A percentile compares a stretch with the other conserved stretches of the same genome.
phyloP scores from a whole-genome alignment of 2,113 vertebrate genomes.

The Callaeas wilsoni region DNA sequence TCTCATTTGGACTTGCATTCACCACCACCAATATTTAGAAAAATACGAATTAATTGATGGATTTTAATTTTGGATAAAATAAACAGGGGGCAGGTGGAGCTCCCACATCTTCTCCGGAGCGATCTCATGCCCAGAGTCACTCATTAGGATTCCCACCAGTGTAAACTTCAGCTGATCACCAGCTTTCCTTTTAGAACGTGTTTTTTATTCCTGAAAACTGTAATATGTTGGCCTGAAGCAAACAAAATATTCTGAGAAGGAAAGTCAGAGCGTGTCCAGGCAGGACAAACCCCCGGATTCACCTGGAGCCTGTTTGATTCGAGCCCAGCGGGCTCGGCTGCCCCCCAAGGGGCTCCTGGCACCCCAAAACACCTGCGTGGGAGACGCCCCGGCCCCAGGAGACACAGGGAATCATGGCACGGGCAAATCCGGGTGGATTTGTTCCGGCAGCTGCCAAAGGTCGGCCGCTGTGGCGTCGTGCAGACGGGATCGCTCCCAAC shows the following conservation, averaged over 20 bases:
- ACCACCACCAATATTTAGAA: too few relatives aligned
- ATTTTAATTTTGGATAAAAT: neutral
- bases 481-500: neutral
- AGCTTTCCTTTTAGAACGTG: fast-evolving
- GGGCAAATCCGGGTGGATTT: neutral
- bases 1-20: neutral
- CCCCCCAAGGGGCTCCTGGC: neutral
- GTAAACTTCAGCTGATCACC: neutral
- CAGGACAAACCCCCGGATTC: fast-evolving
- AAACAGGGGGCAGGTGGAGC: neutral
- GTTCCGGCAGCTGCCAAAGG: neutral
- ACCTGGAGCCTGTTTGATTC: fast-evolving
- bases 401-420: fast-evolving
- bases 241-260: neutral
- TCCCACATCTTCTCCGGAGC: neutral
- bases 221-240: fast-evolving
- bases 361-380: fast-evolving
- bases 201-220: neutral
- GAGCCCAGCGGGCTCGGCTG: neutral
- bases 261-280: fast-evolving
- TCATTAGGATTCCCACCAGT: neutral
- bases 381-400: fast-evolving
- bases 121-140: fast-evolving
- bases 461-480: neutral
- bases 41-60: neutral